Base-by-base conservation (phyloP, 2,113 vertebrate species). In the Dromas ardeola region DNA sequence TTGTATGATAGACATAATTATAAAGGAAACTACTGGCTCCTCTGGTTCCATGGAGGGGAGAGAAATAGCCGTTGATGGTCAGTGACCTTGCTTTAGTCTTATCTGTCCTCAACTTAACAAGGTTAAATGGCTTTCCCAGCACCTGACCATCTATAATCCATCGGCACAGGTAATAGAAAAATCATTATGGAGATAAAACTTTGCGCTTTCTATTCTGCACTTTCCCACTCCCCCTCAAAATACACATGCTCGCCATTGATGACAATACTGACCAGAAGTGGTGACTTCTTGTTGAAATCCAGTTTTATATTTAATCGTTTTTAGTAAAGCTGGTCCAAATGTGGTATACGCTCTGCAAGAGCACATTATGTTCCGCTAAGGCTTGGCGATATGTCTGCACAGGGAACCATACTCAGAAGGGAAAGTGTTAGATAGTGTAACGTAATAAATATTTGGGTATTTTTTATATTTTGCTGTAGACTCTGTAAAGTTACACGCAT, bases 201-300 rank as follows among this genome's bases (percentile, higher is more conserved):
- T 21, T 69, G 62, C 63, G n/a, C 36, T 23, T 34, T 85, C 17
- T 74, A 1, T 38, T 70, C 19, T 38, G 19, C 43, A 47, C 30
- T 34, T 79, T 80, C 34, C 42, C 20, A 4, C 30, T 62, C 25
- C 55, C 3, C 27, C 42, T 42, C 42, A 32, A 38, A 79, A 32
- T 23, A 27, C 19, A 20, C 13, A 0, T 18, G 13, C 5, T 52
- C 0, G 0, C 43, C 38, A 14, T 14, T 61, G 56, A 50, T 49
- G 58, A 26, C 43, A 69, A 0, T 23, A 15, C 18, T 38, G 29
- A 23, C 23, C 34, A 43, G 49, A 77, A 53, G 40, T 15, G 36
- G 15, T 25, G 40, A 7, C 21, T 50, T 13, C 10, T 40, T 38
- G 78, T 70, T 69, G 26, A 38, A 70, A 52, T 53, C 21, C 25